A percentile compares a stretch with the other conserved stretches of the same genome.
Evolutionary conservation across 2,888 invertebrate genomes (phyloP).

Genomic region (Andricus curvator): DNA sequence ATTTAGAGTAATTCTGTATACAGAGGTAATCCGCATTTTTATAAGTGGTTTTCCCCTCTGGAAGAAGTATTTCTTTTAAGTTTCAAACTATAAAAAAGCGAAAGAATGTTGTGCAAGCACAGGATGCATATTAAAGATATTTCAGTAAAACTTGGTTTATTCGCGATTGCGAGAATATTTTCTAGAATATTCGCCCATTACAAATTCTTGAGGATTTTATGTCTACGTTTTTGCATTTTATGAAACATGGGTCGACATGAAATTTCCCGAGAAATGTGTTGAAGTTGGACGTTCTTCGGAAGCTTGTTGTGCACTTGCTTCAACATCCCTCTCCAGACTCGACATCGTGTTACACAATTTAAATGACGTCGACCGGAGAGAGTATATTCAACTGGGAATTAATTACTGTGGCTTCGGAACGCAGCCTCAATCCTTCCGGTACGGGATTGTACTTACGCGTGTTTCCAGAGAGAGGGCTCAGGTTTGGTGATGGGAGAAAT

Average conservation of each 20-base stretch:
- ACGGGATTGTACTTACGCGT: conserved; percentile 22
- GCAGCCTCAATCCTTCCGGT: conserved; percentile 40
- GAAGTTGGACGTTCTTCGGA: conserved; percentile 47
- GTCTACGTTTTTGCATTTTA: not conserved
- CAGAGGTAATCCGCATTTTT: too few relatives aligned
- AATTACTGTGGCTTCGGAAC: conserved; percentile 43
- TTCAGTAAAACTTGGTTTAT: not conserved
- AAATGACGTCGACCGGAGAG: conserved; percentile 45
- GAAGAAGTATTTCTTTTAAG: too few relatives aligned
- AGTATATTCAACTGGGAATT: conserved; percentile 44
- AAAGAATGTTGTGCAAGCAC: too few relatives aligned
- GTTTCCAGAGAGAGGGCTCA: conserved; percentile 16
- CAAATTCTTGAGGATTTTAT: not conserved
- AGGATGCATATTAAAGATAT: not conserved
- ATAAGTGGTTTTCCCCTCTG: too few relatives aligned
- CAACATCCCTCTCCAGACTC: conserved; percentile 20
- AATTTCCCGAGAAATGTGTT: conserved; percentile 52
- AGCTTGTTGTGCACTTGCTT: conserved; percentile 38
- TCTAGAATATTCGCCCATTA: not conserved
- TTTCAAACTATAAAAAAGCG: too few relatives aligned
- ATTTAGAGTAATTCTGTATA: too few relatives aligned
- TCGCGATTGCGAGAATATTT: not conserved
- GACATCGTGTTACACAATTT: conserved; percentile 46
- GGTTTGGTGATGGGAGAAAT: conserved; percentile 3
- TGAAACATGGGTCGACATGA: conserved; percentile 50